These are phyloP conservation scores for Leptinotarsa undecemlineata DNA, from an alignment of 1,140 invertebrate species.

Conservation along the genomic window DNA sequence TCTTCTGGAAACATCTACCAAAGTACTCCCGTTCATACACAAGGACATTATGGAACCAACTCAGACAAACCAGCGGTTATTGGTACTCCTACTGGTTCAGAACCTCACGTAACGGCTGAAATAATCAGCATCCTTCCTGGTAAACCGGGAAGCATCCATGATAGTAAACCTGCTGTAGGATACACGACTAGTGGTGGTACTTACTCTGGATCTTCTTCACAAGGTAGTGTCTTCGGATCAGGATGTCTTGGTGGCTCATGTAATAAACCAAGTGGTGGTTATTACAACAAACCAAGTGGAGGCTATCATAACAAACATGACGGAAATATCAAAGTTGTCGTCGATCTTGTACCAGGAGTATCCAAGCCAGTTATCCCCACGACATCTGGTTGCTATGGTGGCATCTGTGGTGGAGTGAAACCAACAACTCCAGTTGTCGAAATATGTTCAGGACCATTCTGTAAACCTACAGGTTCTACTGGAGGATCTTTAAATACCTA, in stretches of 20 bases:
- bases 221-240: background rate
- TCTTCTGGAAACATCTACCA: conserved; percentile 32
- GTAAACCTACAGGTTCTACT: background rate
- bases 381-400: background rate
- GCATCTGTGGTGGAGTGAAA: background rate
- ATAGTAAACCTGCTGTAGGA: conserved; percentile 26
- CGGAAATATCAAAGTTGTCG: background rate
- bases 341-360: background rate
- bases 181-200: background rate
- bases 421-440: background rate
- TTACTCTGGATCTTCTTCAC: background rate
- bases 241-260: conserved; percentile 1
- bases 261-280: background rate
- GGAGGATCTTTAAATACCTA: background rate
- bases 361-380: background rate
- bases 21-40: background rate
- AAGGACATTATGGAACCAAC: background rate
- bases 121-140: conserved; percentile 3
- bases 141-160: conserved; percentile 31
- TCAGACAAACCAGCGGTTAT: background rate
- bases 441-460: background rate
- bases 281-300: background rate
- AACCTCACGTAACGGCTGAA: background rate
- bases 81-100: background rate
- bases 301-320: background rate